phyloP scores from a whole-genome alignment of 2,888 invertebrate species.

The Cephus sareptanus region DNA sequence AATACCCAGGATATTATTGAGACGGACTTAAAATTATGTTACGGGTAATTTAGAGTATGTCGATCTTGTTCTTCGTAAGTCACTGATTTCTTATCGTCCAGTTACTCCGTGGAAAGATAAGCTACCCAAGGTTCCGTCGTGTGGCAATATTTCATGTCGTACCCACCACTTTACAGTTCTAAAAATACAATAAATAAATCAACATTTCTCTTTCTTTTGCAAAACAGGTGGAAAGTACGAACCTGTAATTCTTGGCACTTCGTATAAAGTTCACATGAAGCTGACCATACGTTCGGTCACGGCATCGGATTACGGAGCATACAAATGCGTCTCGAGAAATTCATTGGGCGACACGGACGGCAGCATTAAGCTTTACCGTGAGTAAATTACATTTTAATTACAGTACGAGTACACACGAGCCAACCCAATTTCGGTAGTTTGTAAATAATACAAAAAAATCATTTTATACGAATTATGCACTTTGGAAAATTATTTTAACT shows the following conservation, averaged over 20 bases:
- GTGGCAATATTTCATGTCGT: neutral
- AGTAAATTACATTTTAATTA: slow-evolving; percentile 43
- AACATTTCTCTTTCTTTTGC: neutral
- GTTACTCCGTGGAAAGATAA: neutral
- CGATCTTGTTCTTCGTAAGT: neutral
- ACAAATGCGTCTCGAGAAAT: slow-evolving; percentile 70
- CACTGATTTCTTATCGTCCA: neutral
- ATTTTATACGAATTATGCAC: too few relatives aligned
- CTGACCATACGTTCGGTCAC: slow-evolving; percentile 67
- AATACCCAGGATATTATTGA: neutral
- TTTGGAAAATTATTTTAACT: too few relatives aligned
- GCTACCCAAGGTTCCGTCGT: neutral
- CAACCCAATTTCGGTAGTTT: neutral
- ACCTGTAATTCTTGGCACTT: slow-evolving; percentile 65
- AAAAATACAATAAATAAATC: slow-evolving; percentile 4
- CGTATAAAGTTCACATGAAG: slow-evolving; percentile 69
- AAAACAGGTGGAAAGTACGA: slow-evolving; percentile 66
- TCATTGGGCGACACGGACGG: slow-evolving; percentile 70
- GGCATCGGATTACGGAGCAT: slow-evolving; percentile 66
- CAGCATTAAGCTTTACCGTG: slow-evolving; percentile 69
- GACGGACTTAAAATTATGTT: neutral
- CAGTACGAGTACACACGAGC: neutral
- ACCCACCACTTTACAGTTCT: neutral
- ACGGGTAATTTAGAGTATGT: neutral
- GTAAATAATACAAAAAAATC: neutral